A percentile compares a stretch with the other conserved stretches of the same genome.
Conservation (phyloP, 2,888 invertebrate species). For the Troglohyphantes excavatus region DNA sequence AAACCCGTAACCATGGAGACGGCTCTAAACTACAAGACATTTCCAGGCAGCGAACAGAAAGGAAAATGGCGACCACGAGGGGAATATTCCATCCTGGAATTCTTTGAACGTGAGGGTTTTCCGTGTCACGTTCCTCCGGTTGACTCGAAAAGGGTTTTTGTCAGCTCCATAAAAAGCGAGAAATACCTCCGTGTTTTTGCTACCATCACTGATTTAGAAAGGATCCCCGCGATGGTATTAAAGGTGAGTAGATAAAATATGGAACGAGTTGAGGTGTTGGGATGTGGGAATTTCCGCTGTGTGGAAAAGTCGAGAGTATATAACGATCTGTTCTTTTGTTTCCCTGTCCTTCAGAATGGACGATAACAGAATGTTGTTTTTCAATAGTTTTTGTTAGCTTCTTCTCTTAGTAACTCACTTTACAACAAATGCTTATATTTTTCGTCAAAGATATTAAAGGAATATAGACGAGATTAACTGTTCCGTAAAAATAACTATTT, state of each 20-base stretch:
- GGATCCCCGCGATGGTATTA: not conserved
- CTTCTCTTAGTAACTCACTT: no score
- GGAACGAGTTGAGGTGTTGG: not conserved
- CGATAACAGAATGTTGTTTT: no score
- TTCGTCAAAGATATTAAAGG: no score
- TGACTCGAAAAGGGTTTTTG: slow-evolving; percentile 59
- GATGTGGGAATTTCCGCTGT: not conserved
- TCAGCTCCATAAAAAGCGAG: slow-evolving; percentile 27
- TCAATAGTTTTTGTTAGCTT: no score
- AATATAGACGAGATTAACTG: no score
- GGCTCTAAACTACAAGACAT: slow-evolving; percentile 33
- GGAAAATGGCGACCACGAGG: slow-evolving; percentile 42
- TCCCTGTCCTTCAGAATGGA: no score
- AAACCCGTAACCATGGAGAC: slow-evolving; percentile 51
- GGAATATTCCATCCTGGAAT: slow-evolving; percentile 38
- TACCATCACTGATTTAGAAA: slow-evolving; percentile 12
- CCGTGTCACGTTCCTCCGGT: slow-evolving; percentile 39
- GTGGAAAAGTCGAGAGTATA: not conserved
- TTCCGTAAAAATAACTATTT: no score
- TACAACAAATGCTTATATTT: no score
- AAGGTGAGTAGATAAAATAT: not conserved
- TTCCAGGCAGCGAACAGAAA: slow-evolving; percentile 8
- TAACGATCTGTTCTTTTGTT: no score
- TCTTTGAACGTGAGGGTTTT: slow-evolving; percentile 38
- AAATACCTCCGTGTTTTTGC: not conserved